Evolutionary conservation across 37 sponge, comb jelly and placozoan genomes (phyloP).

Genomic region (Diacarnus erythraeanus): DNA sequence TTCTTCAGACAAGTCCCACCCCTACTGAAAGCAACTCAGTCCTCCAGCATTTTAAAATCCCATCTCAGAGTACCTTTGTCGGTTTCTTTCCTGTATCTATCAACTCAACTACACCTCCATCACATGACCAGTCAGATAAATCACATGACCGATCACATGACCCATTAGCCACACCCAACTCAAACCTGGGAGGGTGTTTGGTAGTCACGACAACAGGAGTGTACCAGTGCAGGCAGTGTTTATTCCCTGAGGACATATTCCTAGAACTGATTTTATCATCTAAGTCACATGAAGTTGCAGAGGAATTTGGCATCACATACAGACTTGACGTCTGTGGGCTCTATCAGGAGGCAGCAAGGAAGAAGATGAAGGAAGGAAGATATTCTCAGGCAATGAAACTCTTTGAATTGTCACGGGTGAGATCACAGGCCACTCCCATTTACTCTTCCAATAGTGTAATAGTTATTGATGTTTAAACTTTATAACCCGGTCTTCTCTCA

Average conservation of each 20-base stretch:
- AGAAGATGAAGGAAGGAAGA: conserved; percentile 27
- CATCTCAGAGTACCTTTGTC: conserved; percentile 31
- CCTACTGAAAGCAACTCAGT: conserved; percentile 29
- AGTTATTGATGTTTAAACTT: not conserved
- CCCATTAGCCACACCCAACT: conserved; percentile 13
- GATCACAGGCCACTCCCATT: not conserved
- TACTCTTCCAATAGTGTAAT: not conserved
- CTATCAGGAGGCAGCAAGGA: conserved; percentile 59
- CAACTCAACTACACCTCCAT: not conserved
- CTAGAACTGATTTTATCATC: conserved; percentile 30
- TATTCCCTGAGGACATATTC: conserved; percentile 56
- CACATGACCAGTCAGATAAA: too few species aligned
- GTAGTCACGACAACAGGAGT: conserved; percentile 58
- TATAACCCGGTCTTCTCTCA: not conserved
- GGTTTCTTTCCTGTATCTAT: conserved; percentile 29
- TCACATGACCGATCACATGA: conserved; percentile 8
- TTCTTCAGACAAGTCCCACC: not conserved
- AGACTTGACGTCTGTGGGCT: conserved; percentile 74
- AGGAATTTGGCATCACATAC: conserved; percentile 64
- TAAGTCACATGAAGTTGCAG: conserved; percentile 37
- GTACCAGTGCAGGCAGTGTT: conserved; percentile 65
- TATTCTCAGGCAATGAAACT: conserved; percentile 51
- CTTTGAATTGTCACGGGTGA: conserved; percentile 52
- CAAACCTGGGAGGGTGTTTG: conserved; percentile 66
- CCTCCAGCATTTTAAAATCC: conserved; percentile 55